phyloP scores from a whole-genome alignment of 2,797 vertebrate species.

The Acrossocheilus fasciatus region DNA sequence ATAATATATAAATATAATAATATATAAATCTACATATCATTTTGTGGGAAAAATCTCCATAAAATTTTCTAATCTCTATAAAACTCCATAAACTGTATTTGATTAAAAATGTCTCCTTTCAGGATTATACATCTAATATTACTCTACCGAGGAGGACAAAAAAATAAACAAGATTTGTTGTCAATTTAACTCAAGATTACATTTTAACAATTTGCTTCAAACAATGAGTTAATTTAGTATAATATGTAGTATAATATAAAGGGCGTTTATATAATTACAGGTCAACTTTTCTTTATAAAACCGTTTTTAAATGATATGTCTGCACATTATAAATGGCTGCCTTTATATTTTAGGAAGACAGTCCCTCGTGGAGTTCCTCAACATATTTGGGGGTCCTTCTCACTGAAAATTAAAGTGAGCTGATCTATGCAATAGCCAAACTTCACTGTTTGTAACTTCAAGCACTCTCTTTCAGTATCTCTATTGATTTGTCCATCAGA shows the following conservation, averaged over 20 bases:
- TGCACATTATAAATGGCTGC: neutral
- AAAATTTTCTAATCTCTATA: neutral
- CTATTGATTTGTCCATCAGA: slow-evolving; percentile 32
- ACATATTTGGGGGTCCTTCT: neutral
- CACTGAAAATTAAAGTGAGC: neutral
- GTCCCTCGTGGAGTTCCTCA: neutral
- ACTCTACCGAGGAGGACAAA: neutral
- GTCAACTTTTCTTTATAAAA: neutral
- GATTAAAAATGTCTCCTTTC: neutral
- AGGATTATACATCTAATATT: neutral
- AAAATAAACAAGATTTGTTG: neutral
- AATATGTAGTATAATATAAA: neutral
- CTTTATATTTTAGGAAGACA: neutral
- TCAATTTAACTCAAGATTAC: neutral
- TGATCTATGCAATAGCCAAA: neutral
- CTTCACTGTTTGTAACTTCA: neutral
- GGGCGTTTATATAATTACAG: neutral
- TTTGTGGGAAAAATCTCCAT: neutral
- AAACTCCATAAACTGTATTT: neutral
- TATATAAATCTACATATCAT: neutral
- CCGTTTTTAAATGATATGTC: neutral
- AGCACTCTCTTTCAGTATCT: neutral
- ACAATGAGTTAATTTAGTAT: neutral
- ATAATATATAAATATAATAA: neutral
- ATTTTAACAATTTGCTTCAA: neutral